A percentile compares a stretch with the other conserved stretches of the same genome.
phyloP scores from a whole-genome alignment of 1,140 invertebrate species.

The Drosophila busckii region DNA sequence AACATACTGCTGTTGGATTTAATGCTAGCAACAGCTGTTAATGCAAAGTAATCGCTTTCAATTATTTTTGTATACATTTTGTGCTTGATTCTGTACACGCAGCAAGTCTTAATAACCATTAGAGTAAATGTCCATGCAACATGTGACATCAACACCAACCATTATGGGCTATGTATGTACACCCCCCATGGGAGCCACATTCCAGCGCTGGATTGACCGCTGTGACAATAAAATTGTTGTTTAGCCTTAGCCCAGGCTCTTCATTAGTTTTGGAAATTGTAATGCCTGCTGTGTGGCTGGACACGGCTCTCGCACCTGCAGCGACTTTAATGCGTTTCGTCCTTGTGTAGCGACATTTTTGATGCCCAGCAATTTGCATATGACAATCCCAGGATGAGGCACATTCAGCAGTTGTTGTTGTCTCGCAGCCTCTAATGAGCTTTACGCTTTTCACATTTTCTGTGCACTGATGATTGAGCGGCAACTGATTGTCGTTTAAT shows the following conservation, averaged over 20 bases:
- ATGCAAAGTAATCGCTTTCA: too few species aligned
- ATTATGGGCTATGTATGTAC: too few species aligned
- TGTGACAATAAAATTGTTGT: slow-evolving; percentile 22
- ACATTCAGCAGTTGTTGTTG: too few species aligned
- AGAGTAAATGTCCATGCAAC: slow-evolving; percentile 54
- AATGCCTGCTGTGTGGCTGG: background rate
- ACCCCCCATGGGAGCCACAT: too few species aligned
- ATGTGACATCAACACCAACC: slow-evolving; percentile 60
- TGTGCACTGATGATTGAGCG: slow-evolving; percentile 16
- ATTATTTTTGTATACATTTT: too few species aligned
- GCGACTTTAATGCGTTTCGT: slow-evolving; percentile 13
- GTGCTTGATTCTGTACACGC: slow-evolving; percentile 5
- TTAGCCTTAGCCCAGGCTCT: slow-evolving; percentile 6
- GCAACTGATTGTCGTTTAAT: slow-evolving; percentile 26
- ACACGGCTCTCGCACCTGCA: slow-evolving; percentile 21
- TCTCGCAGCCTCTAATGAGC: slow-evolving; percentile 51
- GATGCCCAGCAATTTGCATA: slow-evolving; percentile 47
- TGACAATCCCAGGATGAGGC: background rate
- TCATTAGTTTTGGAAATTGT: slow-evolving; percentile 17
- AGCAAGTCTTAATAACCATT: slow-evolving; percentile 34
- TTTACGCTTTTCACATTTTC: slow-evolving; percentile 10
- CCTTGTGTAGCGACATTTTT: slow-evolving; percentile 16
- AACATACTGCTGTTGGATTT: too few species aligned
- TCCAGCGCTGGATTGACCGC: slow-evolving; percentile 20
- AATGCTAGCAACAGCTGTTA: too few species aligned